Percentiles rank a stretch among this genome's conserved stretches.
Conservation (phyloP, 2,113 vertebrate species). For the Rousettus leschenaultii region DNA sequence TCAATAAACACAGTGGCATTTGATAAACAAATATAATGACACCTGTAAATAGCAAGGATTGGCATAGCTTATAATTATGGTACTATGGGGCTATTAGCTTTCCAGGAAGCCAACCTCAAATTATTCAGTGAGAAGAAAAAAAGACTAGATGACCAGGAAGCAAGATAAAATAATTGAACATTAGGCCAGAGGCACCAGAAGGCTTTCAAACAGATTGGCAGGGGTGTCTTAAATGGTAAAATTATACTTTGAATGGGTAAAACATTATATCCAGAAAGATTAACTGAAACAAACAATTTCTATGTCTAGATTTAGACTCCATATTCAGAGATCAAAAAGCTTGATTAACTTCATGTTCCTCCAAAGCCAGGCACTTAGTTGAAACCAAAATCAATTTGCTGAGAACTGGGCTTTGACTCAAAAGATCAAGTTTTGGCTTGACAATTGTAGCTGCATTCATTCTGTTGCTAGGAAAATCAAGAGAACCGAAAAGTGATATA, state of each 20-base stretch:
- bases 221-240: neutral
- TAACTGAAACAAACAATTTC: neutral
- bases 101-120: neutral
- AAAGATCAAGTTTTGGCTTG: neutral
- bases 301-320: neutral
- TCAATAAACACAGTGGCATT: neutral
- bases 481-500: neutral
- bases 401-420: slow-evolving; percentile 37
- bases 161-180: neutral
- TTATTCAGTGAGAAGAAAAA: neutral
- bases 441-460: neutral
- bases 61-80: neutral
- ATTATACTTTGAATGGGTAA: neutral
- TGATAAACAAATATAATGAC: neutral
- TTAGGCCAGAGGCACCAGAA: neutral
- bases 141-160: neutral
- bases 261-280: neutral
- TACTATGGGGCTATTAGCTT: neutral
- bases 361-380: slow-evolving; percentile 15
- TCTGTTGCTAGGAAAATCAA: neutral
- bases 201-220: neutral
- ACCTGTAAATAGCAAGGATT: neutral
- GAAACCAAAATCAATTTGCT: slow-evolving; percentile 52
- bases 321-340: neutral
- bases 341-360: slow-evolving; percentile 5